Evolutionary conservation across 64 coral and sea anemone genomes (phyloP).

Genomic region (Anthopleura sola): DNA sequence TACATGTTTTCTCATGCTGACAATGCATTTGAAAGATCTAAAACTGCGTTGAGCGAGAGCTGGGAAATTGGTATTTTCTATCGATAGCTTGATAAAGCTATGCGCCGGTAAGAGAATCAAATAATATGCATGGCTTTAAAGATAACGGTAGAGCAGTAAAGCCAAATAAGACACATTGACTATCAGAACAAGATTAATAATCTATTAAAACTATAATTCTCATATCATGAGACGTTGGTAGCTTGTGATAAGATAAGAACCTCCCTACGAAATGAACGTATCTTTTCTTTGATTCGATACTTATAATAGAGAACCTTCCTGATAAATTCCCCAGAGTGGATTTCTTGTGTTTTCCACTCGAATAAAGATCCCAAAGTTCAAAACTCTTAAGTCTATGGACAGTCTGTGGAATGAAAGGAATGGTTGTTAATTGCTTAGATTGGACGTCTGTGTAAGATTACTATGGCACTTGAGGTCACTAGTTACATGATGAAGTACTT

Average conservation of each 20-base stretch:
- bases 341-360: background rate
- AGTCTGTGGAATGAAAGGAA: slow-evolving; percentile 2
- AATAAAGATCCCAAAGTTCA: background rate
- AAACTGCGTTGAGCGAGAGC: no score
- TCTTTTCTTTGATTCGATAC: background rate
- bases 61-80: no score
- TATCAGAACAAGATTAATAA: background rate
- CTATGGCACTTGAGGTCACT: no score
- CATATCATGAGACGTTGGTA: background rate
- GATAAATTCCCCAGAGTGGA: background rate
- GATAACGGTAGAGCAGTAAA: background rate
- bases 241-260: background rate
- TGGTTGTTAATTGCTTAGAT: no score
- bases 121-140: background rate
- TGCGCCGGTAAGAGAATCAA: no score
- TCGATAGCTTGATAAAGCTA: no score
- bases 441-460: no score
- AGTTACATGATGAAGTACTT: no score
- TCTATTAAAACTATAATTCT: background rate
- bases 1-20: no score
- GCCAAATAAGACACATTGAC: background rate
- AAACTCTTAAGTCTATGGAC: background rate
- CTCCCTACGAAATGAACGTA: background rate
- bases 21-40: no score
- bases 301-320: background rate